These are phyloP conservation scores for Agelastica alni DNA, from an alignment of 2,888 invertebrate species.

Conservation along the genomic window DNA sequence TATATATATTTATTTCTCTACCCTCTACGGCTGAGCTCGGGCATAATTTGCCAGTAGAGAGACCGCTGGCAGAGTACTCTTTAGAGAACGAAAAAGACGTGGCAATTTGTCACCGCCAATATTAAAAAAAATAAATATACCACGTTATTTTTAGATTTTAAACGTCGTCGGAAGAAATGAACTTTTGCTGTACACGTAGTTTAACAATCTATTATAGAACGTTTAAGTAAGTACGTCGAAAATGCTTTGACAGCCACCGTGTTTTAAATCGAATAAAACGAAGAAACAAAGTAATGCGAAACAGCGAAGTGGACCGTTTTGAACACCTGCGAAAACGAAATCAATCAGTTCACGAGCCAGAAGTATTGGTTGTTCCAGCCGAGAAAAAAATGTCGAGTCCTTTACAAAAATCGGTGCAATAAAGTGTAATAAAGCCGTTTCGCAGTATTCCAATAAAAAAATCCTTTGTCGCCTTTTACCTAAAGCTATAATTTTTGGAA, in stretches of 20 bases:
- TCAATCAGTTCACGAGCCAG: slow-evolving; percentile 12
- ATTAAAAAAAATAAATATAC: too few relatives aligned
- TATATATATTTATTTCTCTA: too few relatives aligned
- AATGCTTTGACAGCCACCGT: background rate
- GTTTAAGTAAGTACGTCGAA: background rate
- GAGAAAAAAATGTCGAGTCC: slow-evolving; percentile 8
- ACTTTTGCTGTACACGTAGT: too few relatives aligned
- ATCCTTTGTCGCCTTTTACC: background rate
- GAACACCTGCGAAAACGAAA: slow-evolving; percentile 12
- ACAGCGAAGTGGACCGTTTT: slow-evolving; percentile 1
- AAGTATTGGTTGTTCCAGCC: slow-evolving; percentile 16
- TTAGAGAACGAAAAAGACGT: too few relatives aligned
- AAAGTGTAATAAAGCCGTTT: slow-evolving; percentile 11
- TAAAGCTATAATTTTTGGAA: background rate
- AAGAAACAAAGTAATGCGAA: background rate
- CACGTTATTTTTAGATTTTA: too few relatives aligned
- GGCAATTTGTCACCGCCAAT: too few relatives aligned
- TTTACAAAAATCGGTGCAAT: slow-evolving; percentile 11
- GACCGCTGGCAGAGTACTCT: too few relatives aligned
- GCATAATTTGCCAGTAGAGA: too few relatives aligned
- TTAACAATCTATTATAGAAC: too few relatives aligned
- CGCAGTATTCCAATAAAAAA: slow-evolving; percentile 5
- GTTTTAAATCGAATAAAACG: background rate
- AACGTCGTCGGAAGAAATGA: too few relatives aligned
- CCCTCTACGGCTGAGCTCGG: too few relatives aligned